Conservation (phyloP, 1,140 invertebrate species). For the Drosophila pandora region DNA sequence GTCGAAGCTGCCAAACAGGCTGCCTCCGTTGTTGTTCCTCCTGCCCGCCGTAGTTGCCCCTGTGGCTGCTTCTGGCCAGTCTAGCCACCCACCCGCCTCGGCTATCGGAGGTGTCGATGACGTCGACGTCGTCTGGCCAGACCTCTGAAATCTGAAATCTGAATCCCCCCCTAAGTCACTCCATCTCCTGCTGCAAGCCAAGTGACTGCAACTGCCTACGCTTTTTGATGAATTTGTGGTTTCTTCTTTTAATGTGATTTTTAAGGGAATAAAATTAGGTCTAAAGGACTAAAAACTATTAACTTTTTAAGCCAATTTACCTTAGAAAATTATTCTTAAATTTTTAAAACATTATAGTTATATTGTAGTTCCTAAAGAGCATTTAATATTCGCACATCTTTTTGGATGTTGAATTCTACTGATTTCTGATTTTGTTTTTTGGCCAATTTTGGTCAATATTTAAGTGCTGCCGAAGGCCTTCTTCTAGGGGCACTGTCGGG, state of each 20-base stretch:
- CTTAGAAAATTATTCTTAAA: not conserved
- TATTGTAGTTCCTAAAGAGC: not conserved
- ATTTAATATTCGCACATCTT: conserved; percentile 34
- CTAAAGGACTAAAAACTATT: not conserved
- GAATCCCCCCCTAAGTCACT: not conserved
- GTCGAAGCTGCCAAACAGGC: conserved; percentile 44
- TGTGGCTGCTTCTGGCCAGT: conserved; percentile 25
- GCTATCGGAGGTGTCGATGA: conserved; percentile 80
- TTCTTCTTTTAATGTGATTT: conserved; percentile 36
- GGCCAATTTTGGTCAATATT: conserved; percentile 84
- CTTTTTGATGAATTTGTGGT: conserved; percentile 48
- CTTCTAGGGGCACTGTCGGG: conserved; percentile 24
- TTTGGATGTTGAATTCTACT: conserved; percentile 30
- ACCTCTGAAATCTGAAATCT: conserved; percentile 24
- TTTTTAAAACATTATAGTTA: not conserved
- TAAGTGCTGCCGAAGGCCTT: conserved; percentile 53
- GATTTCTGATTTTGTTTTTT: conserved; percentile 86
- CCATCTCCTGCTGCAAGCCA: conserved; percentile 5
- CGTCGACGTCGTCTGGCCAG: conserved; percentile 52
- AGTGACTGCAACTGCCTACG: conserved; percentile 53
- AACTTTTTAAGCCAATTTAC: not conserved
- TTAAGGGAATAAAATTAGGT: conserved; percentile 31
- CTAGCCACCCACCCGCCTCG: conserved; percentile 68
- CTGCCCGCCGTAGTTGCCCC: not conserved
- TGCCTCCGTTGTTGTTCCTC: conserved; percentile 17